phyloP scores from a whole-genome alignment of 2,888 invertebrate species.

The Chloromyia formosa region DNA sequence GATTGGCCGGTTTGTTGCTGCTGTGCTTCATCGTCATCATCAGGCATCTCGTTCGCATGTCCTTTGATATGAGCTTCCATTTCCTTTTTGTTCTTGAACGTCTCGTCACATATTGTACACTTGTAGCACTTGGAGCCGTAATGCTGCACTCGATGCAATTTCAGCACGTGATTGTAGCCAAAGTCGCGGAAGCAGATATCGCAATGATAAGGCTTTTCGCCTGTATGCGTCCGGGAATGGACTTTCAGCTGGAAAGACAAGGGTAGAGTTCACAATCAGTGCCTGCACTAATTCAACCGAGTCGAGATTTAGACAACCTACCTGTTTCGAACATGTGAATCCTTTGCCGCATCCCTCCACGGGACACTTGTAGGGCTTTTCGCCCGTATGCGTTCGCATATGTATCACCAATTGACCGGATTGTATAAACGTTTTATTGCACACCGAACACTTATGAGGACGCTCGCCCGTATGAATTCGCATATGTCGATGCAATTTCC shows the following conservation, averaged over 20 bases:
- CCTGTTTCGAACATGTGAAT: conserved; percentile 89
- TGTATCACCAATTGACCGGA: conserved; percentile 91
- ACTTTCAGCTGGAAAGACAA: conserved; percentile 76
- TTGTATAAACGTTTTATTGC: conserved; percentile 90
- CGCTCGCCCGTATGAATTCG: conserved; percentile 89
- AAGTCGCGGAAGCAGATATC: conserved; percentile 91
- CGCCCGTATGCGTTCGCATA: conserved; percentile 86
- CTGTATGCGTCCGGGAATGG: conserved; percentile 89
- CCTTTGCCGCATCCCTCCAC: conserved; percentile 87
- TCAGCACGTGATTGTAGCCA: conserved; percentile 90
- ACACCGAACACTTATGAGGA: conserved; percentile 88
- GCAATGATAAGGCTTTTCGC: conserved; percentile 90
- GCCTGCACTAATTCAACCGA: neutral
- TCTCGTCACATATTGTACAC: conserved; percentile 90
- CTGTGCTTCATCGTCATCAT: conserved; percentile 62
- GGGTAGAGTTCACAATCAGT: neutral
- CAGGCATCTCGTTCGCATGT: conserved; percentile 72
- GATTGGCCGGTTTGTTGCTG: conserved; percentile 52
- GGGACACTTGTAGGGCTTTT: conserved; percentile 85
- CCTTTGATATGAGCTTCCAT: conserved; percentile 90
- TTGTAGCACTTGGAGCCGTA: conserved; percentile 93
- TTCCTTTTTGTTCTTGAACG: conserved; percentile 88
- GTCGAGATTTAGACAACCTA: neutral
- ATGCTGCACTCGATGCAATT: conserved; percentile 88
- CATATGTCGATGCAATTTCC: conserved; percentile 89